A percentile compares a stretch with the other conserved stretches of the same genome.
Conservation (phyloP, 2,888 invertebrate genomes). For the Chrysolina oricalcia region DNA sequence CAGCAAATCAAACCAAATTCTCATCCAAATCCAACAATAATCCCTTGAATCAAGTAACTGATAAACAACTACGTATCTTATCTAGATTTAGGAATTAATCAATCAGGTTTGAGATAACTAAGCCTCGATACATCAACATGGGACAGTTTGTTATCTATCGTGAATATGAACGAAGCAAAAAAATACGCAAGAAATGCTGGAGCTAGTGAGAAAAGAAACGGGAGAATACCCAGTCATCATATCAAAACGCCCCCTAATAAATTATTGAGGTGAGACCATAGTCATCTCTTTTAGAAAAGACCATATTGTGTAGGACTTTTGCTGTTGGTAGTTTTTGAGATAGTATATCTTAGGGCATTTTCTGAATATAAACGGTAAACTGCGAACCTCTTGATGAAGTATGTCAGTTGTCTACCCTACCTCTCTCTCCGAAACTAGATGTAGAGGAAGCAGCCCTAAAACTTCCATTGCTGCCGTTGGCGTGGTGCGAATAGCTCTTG, state of each 20-base stretch:
- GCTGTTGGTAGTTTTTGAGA: no score
- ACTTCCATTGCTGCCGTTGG: no score
- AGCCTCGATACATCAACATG: neutral
- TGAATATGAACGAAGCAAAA: slow-evolving; percentile 25
- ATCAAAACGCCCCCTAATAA: neutral
- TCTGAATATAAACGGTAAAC: no score
- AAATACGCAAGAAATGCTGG: slow-evolving; percentile 13
- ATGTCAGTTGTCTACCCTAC: no score
- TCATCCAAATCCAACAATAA: neutral
- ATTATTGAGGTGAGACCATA: neutral
- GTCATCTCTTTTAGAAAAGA: no score
- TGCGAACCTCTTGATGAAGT: no score
- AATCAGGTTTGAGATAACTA: slow-evolving; percentile 13
- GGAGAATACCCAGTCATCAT: neutral
- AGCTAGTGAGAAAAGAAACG: neutral
- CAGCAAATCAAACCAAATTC: no score
- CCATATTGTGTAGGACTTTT: no score
- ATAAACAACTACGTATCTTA: neutral
- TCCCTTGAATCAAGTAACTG: neutral
- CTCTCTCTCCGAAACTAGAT: no score
- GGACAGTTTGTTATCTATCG: neutral
- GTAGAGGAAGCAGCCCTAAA: no score
- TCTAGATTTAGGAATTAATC: neutral
- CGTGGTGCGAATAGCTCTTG: no score
- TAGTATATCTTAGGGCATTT: no score